phyloP scores from a whole-genome alignment of 2,888 invertebrate genomes.

The Zygaena filipendulae region DNA sequence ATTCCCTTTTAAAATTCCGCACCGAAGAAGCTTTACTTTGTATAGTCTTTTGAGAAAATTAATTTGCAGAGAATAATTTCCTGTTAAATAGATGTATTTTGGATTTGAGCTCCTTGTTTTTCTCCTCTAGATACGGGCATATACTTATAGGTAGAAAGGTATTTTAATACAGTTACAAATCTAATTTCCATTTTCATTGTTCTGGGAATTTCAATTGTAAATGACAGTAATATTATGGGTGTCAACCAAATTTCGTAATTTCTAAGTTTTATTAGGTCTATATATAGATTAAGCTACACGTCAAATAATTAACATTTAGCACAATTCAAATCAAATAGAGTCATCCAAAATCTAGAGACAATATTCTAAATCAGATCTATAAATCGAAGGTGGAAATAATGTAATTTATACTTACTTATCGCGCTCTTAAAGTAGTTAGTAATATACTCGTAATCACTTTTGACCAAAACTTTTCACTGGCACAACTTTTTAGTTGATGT shows the following conservation, averaged over 20 bases:
- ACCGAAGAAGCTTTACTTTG: conserved; percentile 19
- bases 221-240: too few relatives aligned
- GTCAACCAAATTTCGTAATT: too few relatives aligned
- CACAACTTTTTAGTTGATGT: conserved; percentile 43
- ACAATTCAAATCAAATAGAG: neutral
- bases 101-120: neutral
- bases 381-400: too few relatives aligned
- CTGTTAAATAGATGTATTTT: conserved; percentile 8
- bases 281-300: too few relatives aligned
- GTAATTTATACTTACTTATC: conserved; percentile 6
- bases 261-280: too few relatives aligned
- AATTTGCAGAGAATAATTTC: conserved; percentile 15
- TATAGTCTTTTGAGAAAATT: conserved; percentile 21
- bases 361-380: too few relatives aligned
- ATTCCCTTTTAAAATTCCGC: conserved; percentile 27
- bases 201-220: too few relatives aligned
- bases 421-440: too few relatives aligned
- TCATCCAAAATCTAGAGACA: too few relatives aligned
- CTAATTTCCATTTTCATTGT: too few relatives aligned
- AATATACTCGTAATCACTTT: conserved; percentile 40
- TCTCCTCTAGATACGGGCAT: neutral
- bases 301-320: neutral
- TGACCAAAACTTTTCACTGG: conserved; percentile 49
- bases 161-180: too few relatives aligned
- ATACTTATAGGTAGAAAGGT: neutral